phyloP scores from a whole-genome alignment of 1,140 invertebrate species.

The Pseudobourletiella spinata region DNA sequence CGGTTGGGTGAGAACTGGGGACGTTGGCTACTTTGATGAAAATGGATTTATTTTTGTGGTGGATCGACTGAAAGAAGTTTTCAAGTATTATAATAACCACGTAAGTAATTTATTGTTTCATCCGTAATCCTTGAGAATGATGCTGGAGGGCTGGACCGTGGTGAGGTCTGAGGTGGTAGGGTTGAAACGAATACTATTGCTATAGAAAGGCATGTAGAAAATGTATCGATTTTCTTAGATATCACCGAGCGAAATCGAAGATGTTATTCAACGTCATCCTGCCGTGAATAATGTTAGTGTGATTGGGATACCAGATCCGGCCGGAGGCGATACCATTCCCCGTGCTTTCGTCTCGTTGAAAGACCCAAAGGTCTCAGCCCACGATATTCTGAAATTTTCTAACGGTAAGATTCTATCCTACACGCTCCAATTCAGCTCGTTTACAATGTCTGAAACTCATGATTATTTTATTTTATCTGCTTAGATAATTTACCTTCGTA shows the following conservation, averaged over 20 bases:
- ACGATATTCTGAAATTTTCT: conserved; percentile 5
- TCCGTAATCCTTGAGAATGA: background rate
- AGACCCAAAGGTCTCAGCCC: background rate
- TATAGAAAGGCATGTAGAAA: background rate
- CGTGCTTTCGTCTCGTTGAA: conserved; percentile 24
- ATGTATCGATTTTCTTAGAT: conserved; percentile 22
- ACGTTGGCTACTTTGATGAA: conserved; percentile 37
- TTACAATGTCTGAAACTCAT: too few species aligned
- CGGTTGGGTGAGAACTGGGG: conserved; percentile 38
- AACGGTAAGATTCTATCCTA: too few species aligned
- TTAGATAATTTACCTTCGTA: conserved; percentile 19
- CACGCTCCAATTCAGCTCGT: too few species aligned
- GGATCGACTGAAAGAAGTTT: conserved; percentile 39
- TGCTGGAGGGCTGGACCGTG: background rate
- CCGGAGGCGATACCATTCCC: conserved; percentile 33
- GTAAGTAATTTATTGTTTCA: conserved; percentile 14
- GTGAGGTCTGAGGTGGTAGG: too few species aligned
- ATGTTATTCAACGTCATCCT: conserved; percentile 39
- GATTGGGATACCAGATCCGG: conserved; percentile 43
- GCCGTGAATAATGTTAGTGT: conserved; percentile 44
- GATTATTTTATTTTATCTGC: too few species aligned
- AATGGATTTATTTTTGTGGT: conserved; percentile 38
- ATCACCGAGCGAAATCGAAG: conserved; percentile 36
- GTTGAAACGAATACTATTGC: background rate
- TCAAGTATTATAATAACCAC: conserved; percentile 36